Evolutionary conservation across 2,113 vertebrate species (phyloP).

Genomic region (Emydocephalus ijimae): DNA sequence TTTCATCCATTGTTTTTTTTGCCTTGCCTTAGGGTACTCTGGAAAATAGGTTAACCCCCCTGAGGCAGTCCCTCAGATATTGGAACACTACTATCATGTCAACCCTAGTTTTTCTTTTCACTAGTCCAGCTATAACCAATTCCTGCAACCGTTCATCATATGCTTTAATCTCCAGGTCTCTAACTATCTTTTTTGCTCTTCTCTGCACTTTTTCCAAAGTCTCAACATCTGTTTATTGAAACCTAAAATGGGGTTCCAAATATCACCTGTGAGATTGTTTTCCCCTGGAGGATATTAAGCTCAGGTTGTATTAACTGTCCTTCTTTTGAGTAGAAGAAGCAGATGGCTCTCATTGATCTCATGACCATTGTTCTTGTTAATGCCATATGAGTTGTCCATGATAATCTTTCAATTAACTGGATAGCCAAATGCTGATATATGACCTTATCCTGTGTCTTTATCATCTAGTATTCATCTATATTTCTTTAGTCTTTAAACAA

Average conservation of each 20-base stretch:
- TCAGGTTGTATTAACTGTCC: not conserved
- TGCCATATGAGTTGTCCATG: not conserved
- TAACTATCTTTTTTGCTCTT: not conserved
- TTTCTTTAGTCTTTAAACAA: not conserved
- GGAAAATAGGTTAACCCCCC: not conserved
- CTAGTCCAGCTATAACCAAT: not conserved
- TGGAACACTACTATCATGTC: not conserved
- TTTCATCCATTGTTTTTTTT: too few relatives aligned
- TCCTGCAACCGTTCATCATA: not conserved
- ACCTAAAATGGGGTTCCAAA: not conserved
- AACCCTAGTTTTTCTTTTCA: not conserved
- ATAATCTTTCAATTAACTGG: not conserved
- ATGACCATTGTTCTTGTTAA: not conserved
- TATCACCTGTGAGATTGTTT: not conserved
- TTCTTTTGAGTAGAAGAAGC: not conserved
- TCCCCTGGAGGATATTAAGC: not conserved
- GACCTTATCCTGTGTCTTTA: not conserved
- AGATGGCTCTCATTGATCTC: not conserved
- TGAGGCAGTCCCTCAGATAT: not conserved
- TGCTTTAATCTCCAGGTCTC: not conserved
- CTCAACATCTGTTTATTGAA: not conserved
- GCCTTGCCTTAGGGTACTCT: not conserved
- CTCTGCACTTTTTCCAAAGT: not conserved
- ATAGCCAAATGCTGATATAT: not conserved
- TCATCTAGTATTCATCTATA: not conserved